Evolutionary conservation across 1,140 invertebrate genomes (phyloP).

Genomic region (Brachionus manjavacas): DNA sequence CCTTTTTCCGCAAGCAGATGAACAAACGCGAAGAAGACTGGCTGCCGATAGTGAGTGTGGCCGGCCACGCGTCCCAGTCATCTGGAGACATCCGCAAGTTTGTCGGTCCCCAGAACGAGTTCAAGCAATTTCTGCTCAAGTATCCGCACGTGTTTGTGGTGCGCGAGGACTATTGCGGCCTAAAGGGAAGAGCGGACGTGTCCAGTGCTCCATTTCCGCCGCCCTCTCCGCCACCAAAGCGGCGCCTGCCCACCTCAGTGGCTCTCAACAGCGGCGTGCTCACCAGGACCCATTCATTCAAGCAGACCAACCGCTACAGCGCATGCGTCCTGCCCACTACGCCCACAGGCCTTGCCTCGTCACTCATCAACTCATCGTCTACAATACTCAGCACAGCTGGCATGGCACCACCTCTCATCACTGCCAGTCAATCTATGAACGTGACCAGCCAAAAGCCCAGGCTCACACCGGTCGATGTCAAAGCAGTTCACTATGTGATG

Average conservation of each 20-base stretch:
- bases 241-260: conserved; percentile 29
- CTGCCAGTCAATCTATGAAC: background rate
- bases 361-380: background rate
- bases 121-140: conserved; percentile 53
- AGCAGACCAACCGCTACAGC: conserved; percentile 28
- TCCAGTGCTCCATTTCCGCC: conserved; percentile 37
- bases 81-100: conserved; percentile 54
- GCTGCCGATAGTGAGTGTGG: conserved; percentile 56
- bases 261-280: conserved; percentile 26
- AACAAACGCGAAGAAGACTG: conserved; percentile 55
- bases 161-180: conserved; percentile 52
- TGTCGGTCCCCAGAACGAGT: conserved; percentile 58
- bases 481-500: conserved; percentile 43
- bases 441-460: background rate
- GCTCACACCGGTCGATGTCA: conserved; percentile 41
- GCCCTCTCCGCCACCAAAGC: conserved; percentile 43
- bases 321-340: background rate
- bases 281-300: conserved; percentile 39
- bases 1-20: conserved; percentile 56
- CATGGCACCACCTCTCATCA: background rate
- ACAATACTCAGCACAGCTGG: background rate
- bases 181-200: conserved; percentile 46
- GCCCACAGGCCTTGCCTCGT: conserved; percentile 2
- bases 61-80: conserved; percentile 58
- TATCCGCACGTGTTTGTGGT: conserved; percentile 58